Evolutionary conservation across 2,113 vertebrate genomes (phyloP).

Genomic region (Xerus inauris): DNA sequence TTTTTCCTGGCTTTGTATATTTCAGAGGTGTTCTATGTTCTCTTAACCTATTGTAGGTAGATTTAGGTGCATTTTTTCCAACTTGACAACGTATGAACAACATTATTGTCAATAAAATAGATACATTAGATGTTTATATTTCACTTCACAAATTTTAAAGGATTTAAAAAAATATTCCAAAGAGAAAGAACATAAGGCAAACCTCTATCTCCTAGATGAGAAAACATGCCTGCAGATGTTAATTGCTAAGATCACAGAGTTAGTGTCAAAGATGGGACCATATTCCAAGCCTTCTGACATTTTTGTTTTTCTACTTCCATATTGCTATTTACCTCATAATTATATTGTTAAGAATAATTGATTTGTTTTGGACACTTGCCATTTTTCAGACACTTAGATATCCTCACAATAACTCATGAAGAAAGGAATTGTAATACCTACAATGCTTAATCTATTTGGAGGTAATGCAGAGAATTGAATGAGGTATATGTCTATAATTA

Average conservation of each 20-base stretch:
- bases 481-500: not conserved
- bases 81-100: not conserved
- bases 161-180: not conserved
- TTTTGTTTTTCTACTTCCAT: not conserved
- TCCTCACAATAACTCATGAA: not conserved
- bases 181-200: not conserved
- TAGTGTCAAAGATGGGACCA: not conserved
- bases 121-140: not conserved
- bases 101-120: slow-evolving; percentile 32
- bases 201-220: not conserved
- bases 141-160: slow-evolving; percentile 20
- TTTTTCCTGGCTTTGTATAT: not conserved
- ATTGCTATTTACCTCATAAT: slow-evolving; percentile 33
- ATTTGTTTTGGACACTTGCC: not conserved
- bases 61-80: not conserved
- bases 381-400: not conserved
- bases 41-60: not conserved
- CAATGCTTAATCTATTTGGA: not conserved
- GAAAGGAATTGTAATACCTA: not conserved
- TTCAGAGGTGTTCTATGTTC: not conserved
- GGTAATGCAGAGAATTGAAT: not conserved
- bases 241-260: not conserved
- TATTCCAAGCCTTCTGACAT: not conserved
- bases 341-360: not conserved
- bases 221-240: not conserved